These are phyloP conservation scores for Diphyllodes magnificus DNA, from an alignment of 2,113 vertebrate genomes.

Conservation along the genomic window DNA sequence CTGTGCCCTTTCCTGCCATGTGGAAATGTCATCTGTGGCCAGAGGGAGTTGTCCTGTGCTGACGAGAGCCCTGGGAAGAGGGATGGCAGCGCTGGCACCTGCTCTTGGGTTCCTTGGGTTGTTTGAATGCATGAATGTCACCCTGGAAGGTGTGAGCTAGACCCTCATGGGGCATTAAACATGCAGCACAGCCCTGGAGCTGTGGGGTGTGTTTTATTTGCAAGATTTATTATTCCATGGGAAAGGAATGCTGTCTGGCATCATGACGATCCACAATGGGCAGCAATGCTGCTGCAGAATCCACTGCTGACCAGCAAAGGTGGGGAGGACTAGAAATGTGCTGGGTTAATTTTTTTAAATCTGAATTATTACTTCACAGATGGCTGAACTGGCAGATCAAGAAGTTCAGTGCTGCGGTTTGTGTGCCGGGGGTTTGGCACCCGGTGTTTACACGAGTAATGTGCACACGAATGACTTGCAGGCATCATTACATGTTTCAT, in stretches of 20 bases:
- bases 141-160: background rate
- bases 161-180: accelerated
- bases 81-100: accelerated
- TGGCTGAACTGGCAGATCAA: background rate
- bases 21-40: background rate
- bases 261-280: accelerated
- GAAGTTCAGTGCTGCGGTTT: background rate
- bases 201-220: background rate
- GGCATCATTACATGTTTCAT: background rate
- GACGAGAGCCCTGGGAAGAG: background rate
- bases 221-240: background rate
- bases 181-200: background rate
- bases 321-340: background rate
- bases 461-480: accelerated
- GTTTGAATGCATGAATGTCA: background rate
- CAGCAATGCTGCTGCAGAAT: background rate
- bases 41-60: background rate
- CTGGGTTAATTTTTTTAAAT: background rate
- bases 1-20: background rate
- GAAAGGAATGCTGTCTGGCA: background rate
- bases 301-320: background rate
- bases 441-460: background rate
- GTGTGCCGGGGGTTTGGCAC: background rate
- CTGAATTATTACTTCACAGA: background rate
- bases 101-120: background rate